phyloP scores from a whole-genome alignment of 2,888 invertebrate species.

The Acanthoscelides obtectus region DNA sequence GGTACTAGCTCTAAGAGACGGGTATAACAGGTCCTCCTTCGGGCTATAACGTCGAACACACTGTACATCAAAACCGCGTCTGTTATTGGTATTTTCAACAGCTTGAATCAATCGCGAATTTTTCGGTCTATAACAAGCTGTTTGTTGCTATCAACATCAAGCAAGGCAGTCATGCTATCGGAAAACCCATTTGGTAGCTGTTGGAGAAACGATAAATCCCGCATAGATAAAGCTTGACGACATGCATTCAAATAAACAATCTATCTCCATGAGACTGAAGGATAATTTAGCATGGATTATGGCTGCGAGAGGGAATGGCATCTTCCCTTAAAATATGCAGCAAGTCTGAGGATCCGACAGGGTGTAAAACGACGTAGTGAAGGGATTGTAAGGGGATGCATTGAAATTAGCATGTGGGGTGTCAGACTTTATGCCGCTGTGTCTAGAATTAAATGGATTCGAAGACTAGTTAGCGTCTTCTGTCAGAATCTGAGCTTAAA shows the following conservation, averaged over 20 bases:
- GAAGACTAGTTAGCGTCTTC: too few species aligned
- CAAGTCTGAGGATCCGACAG: constrained; percentile 7
- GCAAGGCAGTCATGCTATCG: neutral
- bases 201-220: neutral
- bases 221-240: constrained; percentile 6
- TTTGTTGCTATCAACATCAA: neutral
- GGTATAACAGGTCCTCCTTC: too few species aligned
- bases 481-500: too few species aligned
- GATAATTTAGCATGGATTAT: constrained; percentile 16
- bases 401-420: neutral
- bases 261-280: constrained; percentile 14
- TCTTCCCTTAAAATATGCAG: constrained; percentile 12
- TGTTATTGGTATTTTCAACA: too few species aligned
- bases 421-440: neutral
- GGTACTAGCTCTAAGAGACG: too few species aligned
- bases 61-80: too few species aligned
- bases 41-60: too few species aligned
- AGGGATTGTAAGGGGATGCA: neutral
- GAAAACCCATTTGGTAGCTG: neutral
- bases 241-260: constrained; percentile 12
- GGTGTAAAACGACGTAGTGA: neutral
- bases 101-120: too few species aligned
- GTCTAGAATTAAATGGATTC: too few species aligned
- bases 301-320: constrained; percentile 5
- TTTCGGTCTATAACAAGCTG: neutral